Base-by-base conservation (phyloP, 2,113 vertebrate genomes). In the Dolichallabes microphthalmus region DNA sequence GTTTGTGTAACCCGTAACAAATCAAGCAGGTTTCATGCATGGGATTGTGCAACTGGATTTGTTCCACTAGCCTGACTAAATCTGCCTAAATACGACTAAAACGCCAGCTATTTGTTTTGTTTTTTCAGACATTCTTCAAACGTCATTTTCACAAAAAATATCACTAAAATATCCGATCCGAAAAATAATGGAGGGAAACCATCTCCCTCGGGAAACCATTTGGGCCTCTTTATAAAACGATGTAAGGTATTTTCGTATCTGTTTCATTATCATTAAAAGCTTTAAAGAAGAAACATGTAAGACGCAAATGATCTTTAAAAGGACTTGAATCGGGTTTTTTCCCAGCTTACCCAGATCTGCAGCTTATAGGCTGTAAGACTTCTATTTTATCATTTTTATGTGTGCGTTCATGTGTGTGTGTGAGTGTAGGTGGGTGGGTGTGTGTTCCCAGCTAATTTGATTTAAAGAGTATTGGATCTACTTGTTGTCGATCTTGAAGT, bases 351-450 rank as follows among this genome's bases (percentile, higher is more conserved):
- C 11, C 2, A 22, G 12, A 13, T 73, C 39, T 50, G 8, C 30
- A 19, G 30, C 13, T 17, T 68, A 32, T 19, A 22, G 32, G 19
- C 32, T 71, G 6, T 68, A 73, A 45, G 15, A 53, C 53, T 3
- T 75, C 0, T 75, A 45, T 53, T 75, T 27, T 25, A n/a, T 71
- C 2, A 73, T 71, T 35, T 57, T 12, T 57, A 17, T 61, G 20
- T 66, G 63, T 30, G 74, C 55, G 80, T 52, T 66, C 58, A 15
- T 53, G 53, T 81, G 66, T 57, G 69, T 3, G 73, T 74, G 64
- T 79, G 79, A 78, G 87, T 63, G 78, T 32, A 15, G 19, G 66
- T 66, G n/a, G 13, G 63, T 66, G 63, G 13, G n/a, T 66, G 63
- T 15, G 63, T 66, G 12, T 66, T 27, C 12, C 2, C 20, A n/a